Percentiles rank a stretch among this genome's conserved stretches.
Conservation (phyloP, 2,113 vertebrate genomes). For the Osmerus mordax region DNA sequence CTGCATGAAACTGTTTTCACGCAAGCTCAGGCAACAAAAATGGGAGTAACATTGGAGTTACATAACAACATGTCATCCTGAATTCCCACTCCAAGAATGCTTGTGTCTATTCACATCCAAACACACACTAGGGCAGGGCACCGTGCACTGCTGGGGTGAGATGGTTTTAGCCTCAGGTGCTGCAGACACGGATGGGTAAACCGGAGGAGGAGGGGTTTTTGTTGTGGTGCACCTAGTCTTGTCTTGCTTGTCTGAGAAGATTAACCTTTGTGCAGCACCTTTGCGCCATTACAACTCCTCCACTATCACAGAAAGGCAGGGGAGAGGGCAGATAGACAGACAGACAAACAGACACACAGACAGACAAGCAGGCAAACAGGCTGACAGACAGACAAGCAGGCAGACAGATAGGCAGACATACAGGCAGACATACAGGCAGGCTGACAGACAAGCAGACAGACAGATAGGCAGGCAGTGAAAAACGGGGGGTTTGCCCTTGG, state of each 20-base stretch:
- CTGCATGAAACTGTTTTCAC: not conserved
- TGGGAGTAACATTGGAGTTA: too few relatives aligned
- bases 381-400: too few relatives aligned
- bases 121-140: conserved; percentile 18
- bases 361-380: too few relatives aligned
- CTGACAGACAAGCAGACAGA: too few relatives aligned
- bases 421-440: too few relatives aligned
- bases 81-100: conserved; percentile 32
- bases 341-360: too few relatives aligned
- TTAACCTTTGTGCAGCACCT: conserved; percentile 75
- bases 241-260: conserved; percentile 63
- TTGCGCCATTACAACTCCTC: conserved; percentile 52
- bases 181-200: conserved; percentile 56
- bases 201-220: conserved; percentile 18
- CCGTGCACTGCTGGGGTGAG: conserved; percentile 29
- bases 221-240: conserved; percentile 47
- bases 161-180: conserved; percentile 59
- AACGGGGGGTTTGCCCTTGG: too few relatives aligned
- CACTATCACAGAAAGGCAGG: too few relatives aligned
- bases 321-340: too few relatives aligned
- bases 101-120: conserved; percentile 49
- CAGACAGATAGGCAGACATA: too few relatives aligned
- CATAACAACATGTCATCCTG: conserved; percentile 26
- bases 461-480: too few relatives aligned
- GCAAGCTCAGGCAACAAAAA: conserved; percentile 15